These are phyloP conservation scores for Saturnia japonica DNA, from an alignment of 2,888 invertebrate genomes.

Conservation along the genomic window DNA sequence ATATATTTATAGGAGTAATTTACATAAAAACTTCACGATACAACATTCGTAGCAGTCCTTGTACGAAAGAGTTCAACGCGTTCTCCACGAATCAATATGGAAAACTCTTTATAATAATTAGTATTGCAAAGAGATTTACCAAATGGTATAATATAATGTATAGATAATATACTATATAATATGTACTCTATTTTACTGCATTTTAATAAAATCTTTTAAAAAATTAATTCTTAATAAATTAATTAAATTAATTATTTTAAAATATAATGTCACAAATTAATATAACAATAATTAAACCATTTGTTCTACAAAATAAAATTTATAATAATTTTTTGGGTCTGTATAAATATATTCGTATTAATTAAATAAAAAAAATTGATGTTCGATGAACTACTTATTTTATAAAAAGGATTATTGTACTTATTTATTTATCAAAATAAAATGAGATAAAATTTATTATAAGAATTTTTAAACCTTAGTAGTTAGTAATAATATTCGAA, in stretches of 20 bases:
- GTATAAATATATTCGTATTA: neutral
- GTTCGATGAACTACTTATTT: neutral
- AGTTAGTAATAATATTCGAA: neutral
- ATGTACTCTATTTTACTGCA: too few relatives aligned
- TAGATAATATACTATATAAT: too few relatives aligned
- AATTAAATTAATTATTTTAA: too few relatives aligned
- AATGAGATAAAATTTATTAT: too few relatives aligned
- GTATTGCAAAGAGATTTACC: neutral
- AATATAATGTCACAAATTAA: neutral
- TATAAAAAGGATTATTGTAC: neutral
- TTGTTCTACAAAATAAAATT: neutral
- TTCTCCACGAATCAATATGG: conserved; percentile 5
- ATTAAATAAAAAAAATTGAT: neutral
- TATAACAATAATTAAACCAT: neutral
- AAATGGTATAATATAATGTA: too few relatives aligned
- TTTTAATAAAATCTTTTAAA: too few relatives aligned
- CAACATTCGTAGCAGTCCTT: neutral
- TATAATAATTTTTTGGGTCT: neutral
- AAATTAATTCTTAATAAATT: too few relatives aligned
- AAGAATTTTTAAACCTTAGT: too few relatives aligned
- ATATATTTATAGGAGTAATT: neutral
- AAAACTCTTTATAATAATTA: neutral
- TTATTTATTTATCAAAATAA: too few relatives aligned
- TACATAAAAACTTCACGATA: neutral
- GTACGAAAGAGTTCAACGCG: conserved; percentile 66